phyloP scores from a whole-genome alignment of 2,888 invertebrate species.

The Digitonthophagus gazella region DNA sequence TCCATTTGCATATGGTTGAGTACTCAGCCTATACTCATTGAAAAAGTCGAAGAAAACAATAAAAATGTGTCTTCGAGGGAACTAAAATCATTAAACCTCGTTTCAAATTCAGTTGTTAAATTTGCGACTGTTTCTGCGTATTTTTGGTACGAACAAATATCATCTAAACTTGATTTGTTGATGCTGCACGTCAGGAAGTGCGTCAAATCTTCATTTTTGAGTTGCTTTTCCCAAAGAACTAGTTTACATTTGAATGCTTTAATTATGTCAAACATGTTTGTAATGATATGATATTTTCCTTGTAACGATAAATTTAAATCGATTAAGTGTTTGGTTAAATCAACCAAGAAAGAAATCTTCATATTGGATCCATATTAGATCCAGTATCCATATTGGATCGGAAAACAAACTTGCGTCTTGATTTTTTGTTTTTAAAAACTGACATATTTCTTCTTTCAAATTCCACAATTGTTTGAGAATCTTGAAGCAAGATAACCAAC shows the following conservation, averaged over 20 bases:
- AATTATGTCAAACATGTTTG: constrained; percentile 3
- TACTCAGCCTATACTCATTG: constrained; percentile 26
- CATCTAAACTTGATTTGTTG: constrained; percentile 3
- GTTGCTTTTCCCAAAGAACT: constrained; percentile 16
- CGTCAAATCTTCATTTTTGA: no score
- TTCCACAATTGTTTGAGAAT: constrained; percentile 34
- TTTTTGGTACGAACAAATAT: constrained; percentile 20
- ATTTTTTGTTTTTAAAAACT: constrained; percentile 9
- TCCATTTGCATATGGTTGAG: constrained; percentile 27
- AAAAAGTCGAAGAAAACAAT: constrained; percentile 25
- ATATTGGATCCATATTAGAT: neutral
- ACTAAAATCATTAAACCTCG: constrained; percentile 31
- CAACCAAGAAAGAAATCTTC: neutral
- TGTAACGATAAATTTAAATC: constrained; percentile 8
- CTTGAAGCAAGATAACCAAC: constrained; percentile 33
- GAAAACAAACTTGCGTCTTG: neutral
- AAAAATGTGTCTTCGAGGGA: constrained; percentile 28
- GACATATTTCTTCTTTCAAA: constrained; percentile 26
- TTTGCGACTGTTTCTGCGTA: constrained; percentile 22
- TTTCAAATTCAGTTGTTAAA: constrained; percentile 32
- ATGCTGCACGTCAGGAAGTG: constrained; percentile 21
- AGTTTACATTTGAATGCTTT: constrained; percentile 10
- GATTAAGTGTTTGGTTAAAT: constrained; percentile 4
- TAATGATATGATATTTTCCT: constrained; percentile 9
- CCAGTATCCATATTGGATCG: neutral